phyloP scores from a whole-genome alignment of 2,113 vertebrate genomes.

The Phalacrocorax carbo region DNA sequence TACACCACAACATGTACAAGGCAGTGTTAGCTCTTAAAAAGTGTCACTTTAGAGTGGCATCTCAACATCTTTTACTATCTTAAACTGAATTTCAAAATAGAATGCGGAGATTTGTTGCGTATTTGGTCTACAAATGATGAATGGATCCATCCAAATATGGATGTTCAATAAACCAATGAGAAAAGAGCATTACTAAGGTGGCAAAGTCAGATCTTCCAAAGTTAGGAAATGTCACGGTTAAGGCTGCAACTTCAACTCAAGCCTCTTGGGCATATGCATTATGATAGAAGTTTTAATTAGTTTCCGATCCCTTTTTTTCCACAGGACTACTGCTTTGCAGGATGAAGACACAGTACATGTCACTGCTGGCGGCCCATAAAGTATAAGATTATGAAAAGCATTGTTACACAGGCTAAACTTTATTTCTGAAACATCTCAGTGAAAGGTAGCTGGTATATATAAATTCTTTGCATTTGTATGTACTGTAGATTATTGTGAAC shows the following conservation, averaged over 20 bases:
- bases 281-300: neutral
- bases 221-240: neutral
- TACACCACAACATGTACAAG: neutral
- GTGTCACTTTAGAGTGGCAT: neutral
- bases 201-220: neutral
- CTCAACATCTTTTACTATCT: neutral
- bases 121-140: neutral
- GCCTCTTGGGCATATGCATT: neutral
- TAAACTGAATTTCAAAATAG: neutral
- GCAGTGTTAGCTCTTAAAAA: neutral
- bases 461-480: constrained; percentile 24
- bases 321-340: neutral
- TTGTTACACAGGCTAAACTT: neutral
- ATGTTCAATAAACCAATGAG: neutral
- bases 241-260: neutral
- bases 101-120: neutral
- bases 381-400: neutral
- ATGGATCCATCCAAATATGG: neutral
- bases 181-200: neutral
- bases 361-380: neutral
- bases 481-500: constrained; percentile 12
- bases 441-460: neutral
- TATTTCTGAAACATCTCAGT: constrained; percentile 5
- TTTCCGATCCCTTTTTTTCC: neutral
- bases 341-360: neutral